Base-by-base conservation (phyloP, 2,113 vertebrate species). In the Clupea harengus region DNA sequence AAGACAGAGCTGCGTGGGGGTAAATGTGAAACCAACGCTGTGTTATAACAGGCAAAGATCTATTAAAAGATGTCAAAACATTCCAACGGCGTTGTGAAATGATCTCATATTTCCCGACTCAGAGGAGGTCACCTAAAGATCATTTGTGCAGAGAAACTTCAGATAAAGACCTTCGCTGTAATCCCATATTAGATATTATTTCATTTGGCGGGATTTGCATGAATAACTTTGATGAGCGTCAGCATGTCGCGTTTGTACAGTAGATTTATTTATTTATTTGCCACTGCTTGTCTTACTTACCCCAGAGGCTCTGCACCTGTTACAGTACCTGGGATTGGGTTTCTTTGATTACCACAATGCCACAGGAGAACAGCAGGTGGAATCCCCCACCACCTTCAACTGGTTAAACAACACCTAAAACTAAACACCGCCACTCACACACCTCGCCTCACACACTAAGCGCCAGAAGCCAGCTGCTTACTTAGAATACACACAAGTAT, bases 381-480 rank as follows among this genome's bases (percentile, higher is more conserved):
- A 78, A 78, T 78, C 72, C 72, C 72, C 39, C 39, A 17, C 11
- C 72, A 78, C 72, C 72, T 11, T 28, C 64, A 25, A 32, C 8
- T 32, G 28, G 64, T 32, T 72, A 72, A 25, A 72, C 64, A 72
- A 72, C 64, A 32, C 28, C 4, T 28, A 72, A 25, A 72, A 60
- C 54, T 39, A 39, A 60, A 60, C 54, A 72, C 28, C 64, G 32
- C n/a, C 25, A 28, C 2, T 17, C 64, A 67, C n/a, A 28, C 64
- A 67, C n/a, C 39, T 39, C 39, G 39, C 39, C 25, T 11, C 64
- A 72, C 64, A 72, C 64, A 32, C 64, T 32, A 39, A 39, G 15
- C 72, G 72, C 72, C 72, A 78, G 72, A 28, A 39, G 82, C 84
- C 25, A 72, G 60, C 28, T 45, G 9, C 60, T 84, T 84, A 67